These are phyloP conservation scores for Drosophila kanapiae DNA, from an alignment of 1,140 invertebrate species.

Conservation along the genomic window DNA sequence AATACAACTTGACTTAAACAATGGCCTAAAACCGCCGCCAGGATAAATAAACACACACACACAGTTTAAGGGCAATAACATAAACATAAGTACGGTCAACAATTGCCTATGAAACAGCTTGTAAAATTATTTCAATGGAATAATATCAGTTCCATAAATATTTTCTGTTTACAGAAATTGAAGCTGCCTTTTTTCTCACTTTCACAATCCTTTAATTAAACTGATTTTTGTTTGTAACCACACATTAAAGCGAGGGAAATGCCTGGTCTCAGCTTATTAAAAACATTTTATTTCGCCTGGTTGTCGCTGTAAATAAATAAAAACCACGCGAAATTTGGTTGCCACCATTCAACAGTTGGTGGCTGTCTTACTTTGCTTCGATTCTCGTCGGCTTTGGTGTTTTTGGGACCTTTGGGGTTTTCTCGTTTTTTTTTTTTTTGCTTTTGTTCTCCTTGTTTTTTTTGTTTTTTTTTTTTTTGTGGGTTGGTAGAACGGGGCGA, in stretches of 20 bases:
- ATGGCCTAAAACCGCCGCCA: background rate
- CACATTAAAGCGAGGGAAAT: background rate
- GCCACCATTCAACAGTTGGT: conserved; percentile 73
- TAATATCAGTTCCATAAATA: no score
- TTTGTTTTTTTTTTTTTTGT: background rate
- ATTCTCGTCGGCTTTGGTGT: conserved; percentile 8
- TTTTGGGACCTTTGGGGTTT: background rate
- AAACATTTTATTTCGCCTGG: conserved; percentile 33
- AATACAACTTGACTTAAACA: conserved; percentile 13
- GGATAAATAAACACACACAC: background rate
- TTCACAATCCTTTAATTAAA: background rate
- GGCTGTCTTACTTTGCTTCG: conserved; percentile 25
- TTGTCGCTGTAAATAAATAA: conserved; percentile 61
- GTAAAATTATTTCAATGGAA: no score
- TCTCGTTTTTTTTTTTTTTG: background rate
- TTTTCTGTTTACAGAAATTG: background rate
- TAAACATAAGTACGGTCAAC: background rate
- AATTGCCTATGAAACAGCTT: background rate
- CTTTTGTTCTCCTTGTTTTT: background rate
- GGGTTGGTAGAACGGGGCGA: no score
- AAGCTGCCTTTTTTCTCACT: no score
- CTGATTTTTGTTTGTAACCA: background rate
- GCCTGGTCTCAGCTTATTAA: conserved; percentile 31
- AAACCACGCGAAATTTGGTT: conserved; percentile 42
- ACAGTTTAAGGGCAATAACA: background rate